Evolutionary conservation across 2,113 vertebrate species (phyloP).

Genomic region (Asarcornis scutulata): DNA sequence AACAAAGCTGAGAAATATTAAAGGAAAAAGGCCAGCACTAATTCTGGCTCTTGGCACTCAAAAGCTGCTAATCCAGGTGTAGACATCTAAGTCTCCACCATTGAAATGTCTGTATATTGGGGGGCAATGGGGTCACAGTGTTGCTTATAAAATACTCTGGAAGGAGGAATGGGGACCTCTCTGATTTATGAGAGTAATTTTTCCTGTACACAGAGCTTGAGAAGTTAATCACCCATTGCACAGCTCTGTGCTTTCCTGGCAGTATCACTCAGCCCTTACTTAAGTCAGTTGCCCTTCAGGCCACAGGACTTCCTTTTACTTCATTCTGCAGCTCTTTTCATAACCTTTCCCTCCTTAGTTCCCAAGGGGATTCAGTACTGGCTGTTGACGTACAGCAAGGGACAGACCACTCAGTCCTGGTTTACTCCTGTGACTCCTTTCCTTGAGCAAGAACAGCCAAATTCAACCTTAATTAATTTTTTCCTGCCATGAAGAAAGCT

Average conservation of each 20-base stretch:
- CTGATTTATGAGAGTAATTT: neutral
- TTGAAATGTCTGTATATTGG: fast-evolving
- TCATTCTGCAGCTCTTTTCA: neutral
- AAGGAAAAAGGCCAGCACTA: neutral
- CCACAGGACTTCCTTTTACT: neutral
- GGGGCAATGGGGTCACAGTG: neutral
- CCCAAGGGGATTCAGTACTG: neutral
- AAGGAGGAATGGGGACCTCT: neutral
- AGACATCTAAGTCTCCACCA: neutral
- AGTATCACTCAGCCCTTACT: neutral
- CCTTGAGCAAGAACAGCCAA: neutral
- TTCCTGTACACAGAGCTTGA: neutral
- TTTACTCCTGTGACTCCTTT: neutral
- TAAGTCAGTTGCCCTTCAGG: fast-evolving
- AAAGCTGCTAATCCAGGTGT: neutral
- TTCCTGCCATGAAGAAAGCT: neutral
- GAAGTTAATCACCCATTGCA: neutral
- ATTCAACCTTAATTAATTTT: neutral
- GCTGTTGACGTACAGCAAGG: neutral
- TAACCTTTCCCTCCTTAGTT: no score
- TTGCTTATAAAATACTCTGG: neutral
- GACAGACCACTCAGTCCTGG: neutral
- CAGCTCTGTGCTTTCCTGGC: neutral
- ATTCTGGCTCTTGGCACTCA: neutral
- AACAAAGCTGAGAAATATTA: neutral